Evolutionary conservation across 2,888 invertebrate species (phyloP).

Genomic region (Baronia brevicornis): DNA sequence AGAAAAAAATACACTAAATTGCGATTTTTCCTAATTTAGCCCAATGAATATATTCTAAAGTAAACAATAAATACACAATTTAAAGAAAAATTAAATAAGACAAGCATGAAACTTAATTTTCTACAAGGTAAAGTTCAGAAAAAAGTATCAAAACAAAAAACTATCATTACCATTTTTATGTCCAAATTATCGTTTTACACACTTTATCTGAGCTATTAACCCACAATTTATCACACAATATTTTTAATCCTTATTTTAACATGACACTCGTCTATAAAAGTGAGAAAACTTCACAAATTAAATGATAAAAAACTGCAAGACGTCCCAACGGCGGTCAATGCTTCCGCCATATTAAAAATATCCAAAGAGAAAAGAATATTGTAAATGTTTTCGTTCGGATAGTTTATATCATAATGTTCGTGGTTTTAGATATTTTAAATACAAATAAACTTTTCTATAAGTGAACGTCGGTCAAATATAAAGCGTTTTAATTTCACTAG

Average conservation of each 20-base stretch:
- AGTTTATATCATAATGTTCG: neutral
- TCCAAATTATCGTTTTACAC: conserved; percentile 30
- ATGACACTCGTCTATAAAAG: conserved; percentile 39
- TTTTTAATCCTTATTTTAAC: conserved; percentile 34
- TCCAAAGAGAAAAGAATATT: conserved; percentile 51
- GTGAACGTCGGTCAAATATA: too few species aligned
- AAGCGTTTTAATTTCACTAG: too few species aligned
- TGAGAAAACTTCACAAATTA: conserved; percentile 38
- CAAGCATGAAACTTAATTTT: conserved; percentile 45
- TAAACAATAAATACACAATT: conserved; percentile 19
- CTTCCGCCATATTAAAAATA: conserved; percentile 73
- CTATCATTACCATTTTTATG: conserved; percentile 74
- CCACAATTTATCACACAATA: conserved; percentile 26
- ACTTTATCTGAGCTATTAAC: conserved; percentile 21
- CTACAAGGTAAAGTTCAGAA: conserved; percentile 61
- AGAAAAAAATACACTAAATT: conserved; percentile 58
- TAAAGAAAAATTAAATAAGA: conserved; percentile 24
- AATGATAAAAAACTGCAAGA: conserved; percentile 51
- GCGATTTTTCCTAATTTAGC: conserved; percentile 28
- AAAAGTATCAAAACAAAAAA: conserved; percentile 78
- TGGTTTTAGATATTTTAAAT: too few species aligned
- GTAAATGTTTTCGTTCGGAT: conserved; percentile 4
- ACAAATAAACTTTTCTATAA: too few species aligned
- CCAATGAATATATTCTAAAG: conserved; percentile 9
- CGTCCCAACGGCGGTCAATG: conserved; percentile 69